A percentile compares a stretch with the other conserved stretches of the same genome.
phyloP scores from a whole-genome alignment of 2,797 vertebrate genomes.

The Nothura maculosa region DNA sequence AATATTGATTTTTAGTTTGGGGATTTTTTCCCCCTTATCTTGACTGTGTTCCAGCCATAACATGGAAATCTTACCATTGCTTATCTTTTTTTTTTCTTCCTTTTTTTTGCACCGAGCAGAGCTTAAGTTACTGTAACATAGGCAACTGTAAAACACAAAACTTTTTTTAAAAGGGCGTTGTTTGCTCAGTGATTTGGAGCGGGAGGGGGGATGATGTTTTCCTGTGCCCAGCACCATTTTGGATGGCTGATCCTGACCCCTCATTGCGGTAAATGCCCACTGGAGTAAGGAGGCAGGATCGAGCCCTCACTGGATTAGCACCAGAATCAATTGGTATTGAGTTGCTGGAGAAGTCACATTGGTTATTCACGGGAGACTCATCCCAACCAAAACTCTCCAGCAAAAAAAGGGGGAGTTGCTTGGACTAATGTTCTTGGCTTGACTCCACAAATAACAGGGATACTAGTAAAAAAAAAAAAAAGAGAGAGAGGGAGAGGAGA shows the following conservation, averaged over 20 bases:
- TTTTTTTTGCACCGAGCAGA: fast-evolving
- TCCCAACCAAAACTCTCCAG: constrained; percentile 48
- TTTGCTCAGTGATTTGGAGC: neutral
- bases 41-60: neutral
- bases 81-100: neutral
- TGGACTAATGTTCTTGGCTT: constrained; percentile 61
- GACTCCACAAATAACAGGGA: constrained; percentile 53
- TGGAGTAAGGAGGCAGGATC: constrained; percentile 50
- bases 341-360: constrained; percentile 56
- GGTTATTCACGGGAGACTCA: constrained; percentile 61
- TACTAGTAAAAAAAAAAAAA: neutral
- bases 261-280: neutral
- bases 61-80: neutral
- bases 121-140: neutral
- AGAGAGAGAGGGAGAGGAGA: too few species aligned
- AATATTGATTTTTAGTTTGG: constrained; percentile 18
- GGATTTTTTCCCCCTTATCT: neutral
- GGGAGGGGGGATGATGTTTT: fast-evolving
- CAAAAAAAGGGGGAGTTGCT: constrained; percentile 21
- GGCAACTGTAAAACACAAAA: neutral
- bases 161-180: neutral
- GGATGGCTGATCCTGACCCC: constrained; percentile 4
- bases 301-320: constrained; percentile 39
- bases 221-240: neutral
- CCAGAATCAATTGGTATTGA: constrained; percentile 59